These are phyloP conservation scores for Morpho helenor DNA, from an alignment of 2,888 invertebrate species.

Conservation along the genomic window DNA sequence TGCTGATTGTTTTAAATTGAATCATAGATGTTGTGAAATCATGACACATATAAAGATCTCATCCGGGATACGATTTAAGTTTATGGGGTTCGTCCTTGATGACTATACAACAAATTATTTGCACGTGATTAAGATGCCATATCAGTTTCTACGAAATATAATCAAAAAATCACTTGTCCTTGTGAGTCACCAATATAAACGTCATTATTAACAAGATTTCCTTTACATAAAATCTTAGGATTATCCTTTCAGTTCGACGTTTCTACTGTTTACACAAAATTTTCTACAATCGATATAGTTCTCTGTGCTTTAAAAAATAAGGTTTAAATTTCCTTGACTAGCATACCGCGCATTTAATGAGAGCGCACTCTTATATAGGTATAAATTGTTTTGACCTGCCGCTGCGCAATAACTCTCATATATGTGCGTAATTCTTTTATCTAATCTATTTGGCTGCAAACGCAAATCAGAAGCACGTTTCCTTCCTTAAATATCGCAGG, in stretches of 20 bases:
- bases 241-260: slow-evolving; percentile 2
- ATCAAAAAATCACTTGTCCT: not conserved
- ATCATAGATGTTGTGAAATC: slow-evolving; percentile 51
- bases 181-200: not conserved
- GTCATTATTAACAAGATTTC: slow-evolving; percentile 8
- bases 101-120: slow-evolving; percentile 32
- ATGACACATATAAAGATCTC: slow-evolving; percentile 56
- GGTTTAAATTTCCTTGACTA: slow-evolving; percentile 16
- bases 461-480: slow-evolving; percentile 17
- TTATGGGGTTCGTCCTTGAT: slow-evolving; percentile 40
- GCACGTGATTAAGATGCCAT: slow-evolving; percentile 2
- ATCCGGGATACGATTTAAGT: slow-evolving; percentile 43
- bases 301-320: slow-evolving; percentile 17
- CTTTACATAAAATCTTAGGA: slow-evolving; percentile 3
- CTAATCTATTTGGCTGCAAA: slow-evolving; percentile 29
- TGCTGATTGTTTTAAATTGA: slow-evolving; percentile 36
- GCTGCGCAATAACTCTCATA: slow-evolving; percentile 33
- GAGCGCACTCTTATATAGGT: slow-evolving; percentile 22
- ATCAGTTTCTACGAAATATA: slow-evolving; percentile 7
- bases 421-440: slow-evolving; percentile 32
- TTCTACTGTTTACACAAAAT: not conserved
- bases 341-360: slow-evolving; percentile 16
- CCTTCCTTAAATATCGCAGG: slow-evolving; percentile 6
- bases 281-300: not conserved
- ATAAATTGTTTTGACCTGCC: slow-evolving; percentile 32